Evolutionary conservation across 2,888 invertebrate genomes (phyloP).

Genomic region (Stenchaetothrips biformis): DNA sequence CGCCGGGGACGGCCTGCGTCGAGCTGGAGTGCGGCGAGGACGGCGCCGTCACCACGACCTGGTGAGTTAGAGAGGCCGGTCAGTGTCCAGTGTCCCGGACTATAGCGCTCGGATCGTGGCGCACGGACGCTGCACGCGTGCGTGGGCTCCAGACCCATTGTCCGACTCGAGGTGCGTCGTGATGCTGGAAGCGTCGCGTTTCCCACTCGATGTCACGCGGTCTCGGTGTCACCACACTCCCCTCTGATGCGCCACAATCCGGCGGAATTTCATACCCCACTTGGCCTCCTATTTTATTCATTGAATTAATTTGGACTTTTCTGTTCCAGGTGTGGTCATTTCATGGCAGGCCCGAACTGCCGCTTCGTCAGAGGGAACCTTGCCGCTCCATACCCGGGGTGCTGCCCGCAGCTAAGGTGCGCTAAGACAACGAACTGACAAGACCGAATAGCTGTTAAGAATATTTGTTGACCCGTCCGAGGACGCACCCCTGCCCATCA

Average conservation of each 20-base stretch:
- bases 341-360: not conserved
- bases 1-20: slow-evolving; percentile 1
- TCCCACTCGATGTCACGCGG: not conserved
- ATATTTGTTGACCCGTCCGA: too few species aligned
- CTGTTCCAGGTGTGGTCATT: not conserved
- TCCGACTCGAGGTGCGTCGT: not conserved
- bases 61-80: not conserved
- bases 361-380: not conserved
- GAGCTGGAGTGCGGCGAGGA: not conserved
- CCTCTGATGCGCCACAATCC: not conserved
- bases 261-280: not conserved
- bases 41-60: slow-evolving; percentile 14
- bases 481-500: too few species aligned
- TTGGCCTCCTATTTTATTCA: not conserved
- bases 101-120: not conserved
- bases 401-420: slow-evolving; percentile 1
- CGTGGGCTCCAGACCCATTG: not conserved
- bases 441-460: too few species aligned
- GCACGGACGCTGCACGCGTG: not conserved
- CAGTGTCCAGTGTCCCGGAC: not conserved
- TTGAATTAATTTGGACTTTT: not conserved
- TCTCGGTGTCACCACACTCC: not conserved
- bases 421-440: not conserved
- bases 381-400: not conserved
- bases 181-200: not conserved